phyloP scores from a whole-genome alignment of 2,888 invertebrate species.

The Netelia melanura region DNA sequence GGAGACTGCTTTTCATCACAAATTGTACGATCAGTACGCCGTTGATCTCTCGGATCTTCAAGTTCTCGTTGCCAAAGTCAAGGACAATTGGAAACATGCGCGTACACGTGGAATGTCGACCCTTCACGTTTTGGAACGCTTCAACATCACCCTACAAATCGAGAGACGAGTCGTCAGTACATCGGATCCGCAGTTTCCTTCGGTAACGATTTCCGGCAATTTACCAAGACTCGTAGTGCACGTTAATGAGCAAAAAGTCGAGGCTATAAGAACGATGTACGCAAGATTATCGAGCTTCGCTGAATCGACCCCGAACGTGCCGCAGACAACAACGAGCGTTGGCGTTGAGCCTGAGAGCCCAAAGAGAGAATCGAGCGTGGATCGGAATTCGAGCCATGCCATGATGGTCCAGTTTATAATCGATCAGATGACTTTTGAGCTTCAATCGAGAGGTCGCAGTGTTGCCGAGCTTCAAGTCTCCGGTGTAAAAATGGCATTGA shows the following conservation, averaged over 20 bases:
- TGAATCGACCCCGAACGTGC: slow-evolving; percentile 66
- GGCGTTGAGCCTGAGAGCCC: slow-evolving; percentile 79
- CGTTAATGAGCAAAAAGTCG: slow-evolving; percentile 95
- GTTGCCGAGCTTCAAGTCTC: slow-evolving; percentile 97
- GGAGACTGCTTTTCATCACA: slow-evolving; percentile 88
- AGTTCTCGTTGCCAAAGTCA: slow-evolving; percentile 94
- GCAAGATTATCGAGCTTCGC: slow-evolving; percentile 83
- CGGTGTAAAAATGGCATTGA: slow-evolving; percentile 92
- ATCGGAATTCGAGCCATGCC: slow-evolving; percentile 83
- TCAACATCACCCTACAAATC: slow-evolving; percentile 88
- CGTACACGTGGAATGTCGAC: slow-evolving; percentile 93
- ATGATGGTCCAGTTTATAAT: slow-evolving; percentile 94
- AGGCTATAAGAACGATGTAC: slow-evolving; percentile 87
- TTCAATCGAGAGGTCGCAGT: slow-evolving; percentile 94
- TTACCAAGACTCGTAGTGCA: slow-evolving; percentile 95
- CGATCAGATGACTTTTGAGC: slow-evolving; percentile 92
- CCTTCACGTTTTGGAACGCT: slow-evolving; percentile 92
- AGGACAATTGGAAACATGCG: slow-evolving; percentile 96
- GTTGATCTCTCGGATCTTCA: slow-evolving; percentile 85
- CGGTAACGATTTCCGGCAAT: slow-evolving; percentile 93
- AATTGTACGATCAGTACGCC: slow-evolving; percentile 91
- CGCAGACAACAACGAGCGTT: slow-evolving; percentile 65
- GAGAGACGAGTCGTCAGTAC: slow-evolving; percentile 93
- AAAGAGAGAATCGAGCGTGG: slow-evolving; percentile 79
- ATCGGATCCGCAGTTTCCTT: slow-evolving; percentile 94